Evolutionary conservation across 1,140 invertebrate species (phyloP), one percentile per base, ranked within the genome.

Genomic region (Drosophila bipectinata): DNA sequence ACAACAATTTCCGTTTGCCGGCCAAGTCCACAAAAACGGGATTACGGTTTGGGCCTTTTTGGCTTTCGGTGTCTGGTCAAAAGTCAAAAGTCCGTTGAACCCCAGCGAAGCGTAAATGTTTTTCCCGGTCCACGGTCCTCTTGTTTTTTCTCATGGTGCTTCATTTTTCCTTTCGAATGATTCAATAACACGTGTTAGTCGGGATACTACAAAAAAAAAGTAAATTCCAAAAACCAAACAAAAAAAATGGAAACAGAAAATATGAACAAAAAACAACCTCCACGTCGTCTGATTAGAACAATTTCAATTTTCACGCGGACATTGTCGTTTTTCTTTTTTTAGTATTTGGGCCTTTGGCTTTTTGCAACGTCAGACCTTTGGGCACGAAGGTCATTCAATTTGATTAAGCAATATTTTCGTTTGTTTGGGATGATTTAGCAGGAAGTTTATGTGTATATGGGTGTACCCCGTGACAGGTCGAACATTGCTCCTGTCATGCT

Each of bases 251-350:
- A 32, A 57, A 62, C 34, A 44, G n/a, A 53, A 32, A 10, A 4
- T 21, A 32, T 26, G 48, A 37, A 37, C 34, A 37, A 37, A 49
- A 68, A 37, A 55, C 66, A 69, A 37, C 58, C 24, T 49, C 21
- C 57, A 51, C 32, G 24, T 48, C 30, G 76, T 67, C 76, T 84
- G 76, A 84, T 84, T 84, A 84, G 82, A 74, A 77, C 73, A 73
- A 81, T 85, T 80, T 84, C 81, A 84, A 85, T 85, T 84, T 85
- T 80, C 77, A 85, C 81, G 68, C 77, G 73, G 57, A 85, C 77
- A 77, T 75, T 72, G 15, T 76, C 51, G 37, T 47, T 53, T 61
- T 76, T 59, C 28, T 24, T 58, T 28, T 60, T 52, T 56, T 39
- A 41, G 55, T 32, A 53, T 24, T 18, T 28, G 21, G 5, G 18